Evolutionary conservation across 1,140 invertebrate genomes (phyloP), one percentile per base, ranked within the genome.

Genomic region (Drosophila nigromelanica): DNA sequence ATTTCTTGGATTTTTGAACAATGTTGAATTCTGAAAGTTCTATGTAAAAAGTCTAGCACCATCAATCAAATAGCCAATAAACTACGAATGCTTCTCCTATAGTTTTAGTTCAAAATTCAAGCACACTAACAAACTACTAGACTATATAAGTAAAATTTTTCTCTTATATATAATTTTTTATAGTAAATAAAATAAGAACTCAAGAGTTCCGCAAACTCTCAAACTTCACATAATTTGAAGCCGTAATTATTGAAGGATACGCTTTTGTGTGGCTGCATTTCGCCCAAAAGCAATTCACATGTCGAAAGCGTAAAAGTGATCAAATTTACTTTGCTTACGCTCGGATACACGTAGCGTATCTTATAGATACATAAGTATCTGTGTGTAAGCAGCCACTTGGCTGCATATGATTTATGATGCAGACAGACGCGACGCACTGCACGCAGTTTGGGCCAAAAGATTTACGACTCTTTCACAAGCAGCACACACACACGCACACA

Each of bases 391-490:
- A 55, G 40, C 54, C 69, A 70, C 71, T 87, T 82, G 78, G 72
- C 82, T 86, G 82, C 82, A 86, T 86, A 86, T 87, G 82, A 86
- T 86, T 86, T 86, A 86, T 79, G 83, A 43, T 58, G 66, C 82
- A 78, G 83, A 87, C 81, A 70, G 76, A 60, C 35, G 61, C 35
- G 58, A 63, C 61, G 58, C 77, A 73, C 33, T 63, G 66, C 55
- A 27, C 45, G 47, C 24, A 66, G 50, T 60, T 68, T 73, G 68
- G 71, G 39, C 24, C 59, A 66, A 78, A 76, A 86, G 82, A 86
- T 86, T 82, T 86, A 86, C 82, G 82, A 89, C 75, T 81, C 62
- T 45, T 86, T 80, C 62, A 72, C 68, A 52, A 45, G 66, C 47
- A 68, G 52, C 62, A 40, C 58, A 74, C 76, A 73, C 72, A 61